A percentile compares a stretch with the other conserved stretches of the same genome.
Evolutionary conservation across 2,113 vertebrate genomes (phyloP).

Genomic region (Calidris pygmaea): DNA sequence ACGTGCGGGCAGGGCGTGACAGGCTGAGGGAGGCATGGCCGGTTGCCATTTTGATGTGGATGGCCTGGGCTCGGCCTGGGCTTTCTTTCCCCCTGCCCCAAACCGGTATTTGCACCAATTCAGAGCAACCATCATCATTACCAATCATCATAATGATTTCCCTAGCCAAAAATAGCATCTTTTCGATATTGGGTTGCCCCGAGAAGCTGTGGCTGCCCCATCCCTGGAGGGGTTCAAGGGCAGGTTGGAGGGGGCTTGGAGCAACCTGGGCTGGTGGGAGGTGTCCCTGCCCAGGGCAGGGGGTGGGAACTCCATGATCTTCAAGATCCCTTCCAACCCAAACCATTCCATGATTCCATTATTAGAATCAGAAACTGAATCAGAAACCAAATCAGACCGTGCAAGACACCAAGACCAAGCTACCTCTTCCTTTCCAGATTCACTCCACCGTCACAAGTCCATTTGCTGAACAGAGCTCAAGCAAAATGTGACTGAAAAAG

Average conservation of each 20-base stretch:
- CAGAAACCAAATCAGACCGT: fast-evolving
- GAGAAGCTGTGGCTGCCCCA: no score
- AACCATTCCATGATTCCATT: no score
- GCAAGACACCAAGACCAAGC: neutral
- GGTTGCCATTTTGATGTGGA: neutral
- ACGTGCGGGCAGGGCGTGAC: fast-evolving
- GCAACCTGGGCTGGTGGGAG: no score
- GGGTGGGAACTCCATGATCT: no score
- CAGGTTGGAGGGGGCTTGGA: no score
- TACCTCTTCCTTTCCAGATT: neutral
- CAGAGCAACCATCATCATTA: neutral
- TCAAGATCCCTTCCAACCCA: no score
- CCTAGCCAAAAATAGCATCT: neutral
- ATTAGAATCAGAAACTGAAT: neutral
- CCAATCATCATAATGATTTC: fast-evolving
- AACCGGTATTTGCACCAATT: neutral
- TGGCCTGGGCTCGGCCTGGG: neutral
- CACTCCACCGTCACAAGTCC: neutral
- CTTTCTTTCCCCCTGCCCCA: neutral
- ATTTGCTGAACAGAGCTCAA: neutral
- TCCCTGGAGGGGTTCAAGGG: no score
- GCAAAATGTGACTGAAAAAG: neutral
- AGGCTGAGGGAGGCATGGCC: neutral
- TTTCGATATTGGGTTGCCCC: no score
- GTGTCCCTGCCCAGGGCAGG: no score